Base-by-base conservation (phyloP, 2,888 invertebrate species). In the Drosophila buzzatii region DNA sequence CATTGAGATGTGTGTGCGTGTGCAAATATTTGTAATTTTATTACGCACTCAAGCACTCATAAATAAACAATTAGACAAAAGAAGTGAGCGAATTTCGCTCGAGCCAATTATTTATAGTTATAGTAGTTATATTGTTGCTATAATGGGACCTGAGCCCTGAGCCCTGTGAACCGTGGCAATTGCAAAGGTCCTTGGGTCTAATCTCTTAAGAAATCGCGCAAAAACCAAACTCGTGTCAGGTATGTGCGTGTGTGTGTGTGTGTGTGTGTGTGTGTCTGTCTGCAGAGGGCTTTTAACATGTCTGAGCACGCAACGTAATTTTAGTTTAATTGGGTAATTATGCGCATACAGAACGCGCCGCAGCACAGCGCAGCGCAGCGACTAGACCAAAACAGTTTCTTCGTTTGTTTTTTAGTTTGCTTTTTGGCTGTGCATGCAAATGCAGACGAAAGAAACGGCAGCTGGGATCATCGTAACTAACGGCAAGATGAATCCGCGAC, bases 261-360 rank as follows among this genome's bases (percentile, higher is more conserved):
- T 39, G 37, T 44, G 20, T 52, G 44, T 44, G 20, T 27, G 3
- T 47, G 18, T 67, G 71, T 73, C 66, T 88, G 78, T 80, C 84
- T 90, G 89, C 76, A 80, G 88, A 71, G 89, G 91, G 86, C 91
- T 92, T 92, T 92, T 92, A 92, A 92, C 92, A 92, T 92, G 92
- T 93, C 92, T 93, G 93, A 92, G 92, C 92, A 93, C 93, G 92
- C 93, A 93, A 91, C 91, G 92, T 92, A 92, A 93, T 93, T 93
- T 92, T 88, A 91, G 91, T 92, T 93, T 93, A 93, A 93, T 93
- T 92, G 92, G 92, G 90, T 92, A 92, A 92, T 92, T 92, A 92
- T 91, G 92, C 91, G 91, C 90, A 91, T 89, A 90, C 91, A 92
- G 76, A 88, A 77, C 53, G 74, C 66, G 20, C 35, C 42, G n/a